Percentiles rank a stretch among this genome's conserved stretches.
Evolutionary conservation across 2,888 invertebrate species (phyloP).

Genomic region (Ganaspis brasiliensis): DNA sequence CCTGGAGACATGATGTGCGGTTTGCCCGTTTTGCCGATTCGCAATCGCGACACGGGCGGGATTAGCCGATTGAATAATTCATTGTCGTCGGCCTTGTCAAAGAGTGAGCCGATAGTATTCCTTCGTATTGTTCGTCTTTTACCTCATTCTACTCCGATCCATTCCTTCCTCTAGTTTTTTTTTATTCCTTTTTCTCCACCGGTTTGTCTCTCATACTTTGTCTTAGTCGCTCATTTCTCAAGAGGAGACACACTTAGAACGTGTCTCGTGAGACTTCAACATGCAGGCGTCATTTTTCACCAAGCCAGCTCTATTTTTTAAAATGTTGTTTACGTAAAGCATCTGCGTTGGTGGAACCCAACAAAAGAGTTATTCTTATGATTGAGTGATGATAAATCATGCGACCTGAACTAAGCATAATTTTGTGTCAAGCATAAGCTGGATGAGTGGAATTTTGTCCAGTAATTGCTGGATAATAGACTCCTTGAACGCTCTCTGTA

Average conservation of each 20-base stretch:
- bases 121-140: conserved; percentile 56
- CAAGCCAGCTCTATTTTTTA: conserved; percentile 19
- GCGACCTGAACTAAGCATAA: conserved; percentile 16
- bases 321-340: conserved; percentile 13
- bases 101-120: conserved; percentile 67
- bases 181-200: conserved; percentile 53
- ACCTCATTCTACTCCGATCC: conserved; percentile 1
- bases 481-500: background rate
- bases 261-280: conserved; percentile 23
- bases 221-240: conserved; percentile 32
- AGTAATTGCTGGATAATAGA: background rate
- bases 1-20: conserved; percentile 48
- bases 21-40: conserved; percentile 66
- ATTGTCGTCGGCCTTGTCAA: conserved; percentile 77
- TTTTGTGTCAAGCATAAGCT: background rate
- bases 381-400: conserved; percentile 25
- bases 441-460: background rate
- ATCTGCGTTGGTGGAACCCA: conserved; percentile 14
- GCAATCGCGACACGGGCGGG: conserved; percentile 76
- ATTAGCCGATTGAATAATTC: conserved; percentile 78
- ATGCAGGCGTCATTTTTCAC: conserved; percentile 25
- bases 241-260: conserved; percentile 18
- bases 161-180: conserved; percentile 51
- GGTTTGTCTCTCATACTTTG: conserved; percentile 22
- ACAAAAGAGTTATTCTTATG: conserved; percentile 28